Base-by-base conservation (phyloP, 2,797 vertebrate species). In the Pogonophryne albipinna region DNA sequence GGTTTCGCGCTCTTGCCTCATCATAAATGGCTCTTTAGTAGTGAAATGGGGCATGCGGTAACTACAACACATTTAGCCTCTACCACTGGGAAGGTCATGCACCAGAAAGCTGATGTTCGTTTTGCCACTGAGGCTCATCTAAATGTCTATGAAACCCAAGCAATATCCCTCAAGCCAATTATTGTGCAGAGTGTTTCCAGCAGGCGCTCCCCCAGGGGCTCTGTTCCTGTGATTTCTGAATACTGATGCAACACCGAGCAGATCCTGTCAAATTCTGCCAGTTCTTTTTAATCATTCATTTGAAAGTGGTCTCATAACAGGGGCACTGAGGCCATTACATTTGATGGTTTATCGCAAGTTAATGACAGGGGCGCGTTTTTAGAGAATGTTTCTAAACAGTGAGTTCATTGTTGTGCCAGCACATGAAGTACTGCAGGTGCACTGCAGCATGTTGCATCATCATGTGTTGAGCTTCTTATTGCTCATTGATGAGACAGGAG, bases 171-270 rank as follows among this genome's bases (percentile, higher is more conserved):
- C 74, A 62, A 84, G 87, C 85, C 87, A 91, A 80, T 85, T 89
- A 90, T 70, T 85, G 78, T 82, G 79, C 69, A 74, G 85, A 91
- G 72, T 84, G 85, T 89, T 88, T 89, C 83, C 89, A 89, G 71
- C 84, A 81, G 80, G 41, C 70, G 0, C 79, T 76, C 75, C 87
- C 75, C 41, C 68, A 56, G 57, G 80, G 71, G 45, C 70, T 79
- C 71, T 85, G 85, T 74, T 89, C 84, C 88, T 89, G 85, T 86
- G 86, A 89, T 86, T 87, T 90, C 68, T 85, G 87, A 87, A 80
- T 69, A 66, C 88, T 89, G 89, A 89, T 78, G 85, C 87, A 89
- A 87, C 80, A 67, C 75, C n/a, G 65, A 81, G 76, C 82, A 80
- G 87, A 76, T 76, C 80, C 80, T 86, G 85, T 90, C 83, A 85